Evolutionary conservation across 2,797 vertebrate genomes (phyloP).

Genomic region (Limnodromus scolopaceus): DNA sequence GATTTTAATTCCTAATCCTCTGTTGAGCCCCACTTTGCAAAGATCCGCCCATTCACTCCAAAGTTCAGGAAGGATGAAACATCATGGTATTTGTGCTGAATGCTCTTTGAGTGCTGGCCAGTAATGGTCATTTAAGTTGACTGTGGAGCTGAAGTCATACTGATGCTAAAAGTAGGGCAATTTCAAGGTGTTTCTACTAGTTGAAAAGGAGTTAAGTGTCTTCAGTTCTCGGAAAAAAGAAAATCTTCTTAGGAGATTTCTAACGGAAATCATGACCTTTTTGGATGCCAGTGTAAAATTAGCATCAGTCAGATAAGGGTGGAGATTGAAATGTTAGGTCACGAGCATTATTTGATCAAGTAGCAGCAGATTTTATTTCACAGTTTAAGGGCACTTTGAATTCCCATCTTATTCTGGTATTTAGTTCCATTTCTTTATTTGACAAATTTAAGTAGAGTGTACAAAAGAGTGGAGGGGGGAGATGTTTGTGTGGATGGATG

Average conservation of each 20-base stretch:
- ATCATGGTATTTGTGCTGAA: background rate
- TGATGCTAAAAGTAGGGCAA: background rate
- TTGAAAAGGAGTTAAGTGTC: background rate
- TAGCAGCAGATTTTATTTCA: slow-evolving; percentile 17
- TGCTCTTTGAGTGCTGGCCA: background rate
- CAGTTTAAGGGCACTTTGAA: background rate
- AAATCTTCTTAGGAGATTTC: background rate
- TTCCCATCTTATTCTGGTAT: background rate
- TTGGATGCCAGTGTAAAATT: slow-evolving; percentile 36
- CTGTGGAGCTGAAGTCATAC: background rate
- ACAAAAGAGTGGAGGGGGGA: background rate
- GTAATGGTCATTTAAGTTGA: background rate
- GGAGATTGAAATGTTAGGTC: slow-evolving; percentile 45
- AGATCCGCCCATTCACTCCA: background rate
- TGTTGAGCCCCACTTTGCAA: background rate
- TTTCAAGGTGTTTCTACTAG: background rate
- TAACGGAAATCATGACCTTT: background rate
- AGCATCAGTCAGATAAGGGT: slow-evolving; percentile 43
- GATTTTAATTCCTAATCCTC: background rate
- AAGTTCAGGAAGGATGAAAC: background rate
- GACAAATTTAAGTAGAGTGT: background rate
- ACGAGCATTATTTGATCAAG: background rate
- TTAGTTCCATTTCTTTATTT: background rate
- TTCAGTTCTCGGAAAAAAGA: background rate
- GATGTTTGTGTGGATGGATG: background rate